These are phyloP conservation scores for Argya squamiceps DNA, from an alignment of 2,797 vertebrate genomes.

Conservation along the genomic window DNA sequence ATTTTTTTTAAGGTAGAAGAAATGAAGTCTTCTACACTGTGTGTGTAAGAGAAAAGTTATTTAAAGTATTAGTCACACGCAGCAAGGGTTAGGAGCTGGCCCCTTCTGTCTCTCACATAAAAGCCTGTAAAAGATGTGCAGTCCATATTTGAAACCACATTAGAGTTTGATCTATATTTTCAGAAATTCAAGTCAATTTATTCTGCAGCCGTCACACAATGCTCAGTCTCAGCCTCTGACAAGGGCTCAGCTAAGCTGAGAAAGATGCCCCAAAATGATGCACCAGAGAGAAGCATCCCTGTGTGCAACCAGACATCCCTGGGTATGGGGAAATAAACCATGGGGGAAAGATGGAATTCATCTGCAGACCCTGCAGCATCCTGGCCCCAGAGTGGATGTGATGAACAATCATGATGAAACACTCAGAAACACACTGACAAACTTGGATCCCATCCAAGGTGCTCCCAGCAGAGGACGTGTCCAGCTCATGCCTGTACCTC, in stretches of 20 bases:
- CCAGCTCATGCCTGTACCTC: neutral
- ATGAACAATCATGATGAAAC: neutral
- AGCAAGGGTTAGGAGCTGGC: neutral
- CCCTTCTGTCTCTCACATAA: neutral
- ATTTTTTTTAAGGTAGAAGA: neutral
- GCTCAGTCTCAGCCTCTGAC: neutral
- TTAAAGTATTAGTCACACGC: neutral
- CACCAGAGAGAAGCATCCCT: neutral
- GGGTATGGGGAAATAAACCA: fast-evolving
- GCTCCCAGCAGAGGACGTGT: fast-evolving
- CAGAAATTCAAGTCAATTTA: neutral
- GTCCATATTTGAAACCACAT: neutral
- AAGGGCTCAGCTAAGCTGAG: neutral
- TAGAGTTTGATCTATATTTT: neutral
- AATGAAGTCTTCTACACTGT: neutral
- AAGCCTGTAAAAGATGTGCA: neutral
- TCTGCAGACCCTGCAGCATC: neutral
- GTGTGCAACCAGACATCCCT: fast-evolving
- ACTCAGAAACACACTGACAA: neutral
- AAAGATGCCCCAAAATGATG: neutral
- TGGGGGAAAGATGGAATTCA: neutral
- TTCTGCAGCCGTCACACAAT: neutral
- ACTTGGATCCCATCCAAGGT: neutral
- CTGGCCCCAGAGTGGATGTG: fast-evolving
- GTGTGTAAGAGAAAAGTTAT: neutral